These are phyloP conservation scores for Ispidina picta DNA, from an alignment of 2,797 vertebrate genomes.

Conservation along the genomic window DNA sequence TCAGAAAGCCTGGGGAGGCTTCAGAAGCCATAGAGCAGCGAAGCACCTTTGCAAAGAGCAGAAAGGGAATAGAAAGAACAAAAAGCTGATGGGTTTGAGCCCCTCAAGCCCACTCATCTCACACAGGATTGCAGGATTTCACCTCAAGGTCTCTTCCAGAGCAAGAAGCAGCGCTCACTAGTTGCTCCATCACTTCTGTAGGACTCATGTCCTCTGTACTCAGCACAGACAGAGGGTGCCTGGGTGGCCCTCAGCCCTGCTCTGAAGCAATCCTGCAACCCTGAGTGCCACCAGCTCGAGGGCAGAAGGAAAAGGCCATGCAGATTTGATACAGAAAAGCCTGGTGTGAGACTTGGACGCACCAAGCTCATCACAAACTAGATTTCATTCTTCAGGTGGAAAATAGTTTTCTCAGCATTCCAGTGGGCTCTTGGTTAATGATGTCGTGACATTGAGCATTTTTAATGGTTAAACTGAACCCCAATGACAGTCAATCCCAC, in stretches of 20 bases:
- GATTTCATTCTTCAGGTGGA: neutral
- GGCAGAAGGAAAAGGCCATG: neutral
- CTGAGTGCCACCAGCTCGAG: rapidly evolving
- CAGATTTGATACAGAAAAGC: neutral
- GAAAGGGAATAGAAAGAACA: neutral
- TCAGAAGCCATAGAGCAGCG: neutral
- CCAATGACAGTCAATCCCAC: neutral
- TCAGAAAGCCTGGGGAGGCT: neutral
- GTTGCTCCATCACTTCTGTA: neutral
- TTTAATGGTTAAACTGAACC: neutral
- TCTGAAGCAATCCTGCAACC: neutral
- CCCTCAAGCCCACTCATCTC: neutral
- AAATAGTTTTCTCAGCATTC: neutral
- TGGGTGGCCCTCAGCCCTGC: neutral
- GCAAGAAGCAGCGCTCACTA: neutral
- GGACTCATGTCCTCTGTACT: rapidly evolving
- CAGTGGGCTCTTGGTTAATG: neutral
- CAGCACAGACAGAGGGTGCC: neutral
- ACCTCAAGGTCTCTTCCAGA: neutral
- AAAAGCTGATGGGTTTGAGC: neutral
- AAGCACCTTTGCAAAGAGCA: neutral
- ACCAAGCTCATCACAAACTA: neutral
- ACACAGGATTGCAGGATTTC: neutral
- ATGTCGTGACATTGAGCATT: neutral
- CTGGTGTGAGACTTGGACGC: neutral